These are phyloP conservation scores for Clepsis dumicolana DNA, from an alignment of 2,888 invertebrate species.

Conservation along the genomic window DNA sequence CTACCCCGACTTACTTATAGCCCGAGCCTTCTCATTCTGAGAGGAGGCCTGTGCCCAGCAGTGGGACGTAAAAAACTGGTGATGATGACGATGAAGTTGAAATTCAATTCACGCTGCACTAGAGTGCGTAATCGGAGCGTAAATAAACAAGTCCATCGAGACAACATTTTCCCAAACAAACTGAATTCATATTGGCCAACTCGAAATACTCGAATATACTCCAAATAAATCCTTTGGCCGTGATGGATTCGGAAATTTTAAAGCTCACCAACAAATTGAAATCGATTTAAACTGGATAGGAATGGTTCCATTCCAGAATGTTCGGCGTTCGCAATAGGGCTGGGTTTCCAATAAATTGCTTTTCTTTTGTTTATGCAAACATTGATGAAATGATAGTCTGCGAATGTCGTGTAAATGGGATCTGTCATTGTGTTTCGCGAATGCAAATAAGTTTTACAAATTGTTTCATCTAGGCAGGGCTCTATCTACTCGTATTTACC, in stretches of 20 bases:
- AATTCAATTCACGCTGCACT: background rate
- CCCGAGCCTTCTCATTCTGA: too few species aligned
- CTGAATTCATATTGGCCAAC: constrained; percentile 23
- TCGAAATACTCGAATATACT: background rate
- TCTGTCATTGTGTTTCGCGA: background rate
- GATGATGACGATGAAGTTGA: background rate
- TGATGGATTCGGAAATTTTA: constrained; percentile 43
- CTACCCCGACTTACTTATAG: too few species aligned
- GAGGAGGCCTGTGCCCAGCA: too few species aligned
- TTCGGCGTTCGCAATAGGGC: background rate
- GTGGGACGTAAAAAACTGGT: too few species aligned
- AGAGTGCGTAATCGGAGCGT: background rate
- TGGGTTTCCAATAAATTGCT: background rate
- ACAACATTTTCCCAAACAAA: constrained; percentile 19
- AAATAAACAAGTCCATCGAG: background rate
- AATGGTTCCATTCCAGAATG: constrained; percentile 7
- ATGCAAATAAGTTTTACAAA: background rate
- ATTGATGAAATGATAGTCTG: constrained; percentile 1
- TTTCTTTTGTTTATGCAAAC: constrained; percentile 1
- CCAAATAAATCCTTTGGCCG: constrained; percentile 22
- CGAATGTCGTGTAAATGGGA: background rate
- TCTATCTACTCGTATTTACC: background rate
- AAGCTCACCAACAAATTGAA: constrained; percentile 53
- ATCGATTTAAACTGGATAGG: constrained; percentile 51
- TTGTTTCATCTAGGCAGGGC: background rate